Evolutionary conservation across 2,113 vertebrate genomes (phyloP).

Genomic region (Eretmodus cyanostictus): DNA sequence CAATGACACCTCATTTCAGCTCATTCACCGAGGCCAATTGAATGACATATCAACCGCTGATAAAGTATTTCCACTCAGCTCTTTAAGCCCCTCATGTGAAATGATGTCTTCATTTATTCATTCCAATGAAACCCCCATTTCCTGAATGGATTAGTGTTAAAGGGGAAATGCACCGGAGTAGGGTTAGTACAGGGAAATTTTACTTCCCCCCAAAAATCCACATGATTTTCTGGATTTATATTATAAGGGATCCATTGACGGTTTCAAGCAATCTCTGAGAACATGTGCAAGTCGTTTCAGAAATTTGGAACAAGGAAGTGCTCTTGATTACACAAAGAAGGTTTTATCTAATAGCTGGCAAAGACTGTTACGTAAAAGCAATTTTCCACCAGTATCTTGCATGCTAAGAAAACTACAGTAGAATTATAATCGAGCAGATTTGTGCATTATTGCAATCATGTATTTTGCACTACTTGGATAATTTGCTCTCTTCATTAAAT

Average conservation of each 20-base stretch:
- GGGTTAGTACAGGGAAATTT: not conserved
- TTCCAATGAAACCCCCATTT: slow-evolving; percentile 35
- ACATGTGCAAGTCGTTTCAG: not conserved
- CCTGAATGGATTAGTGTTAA: slow-evolving; percentile 51
- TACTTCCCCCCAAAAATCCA: not conserved
- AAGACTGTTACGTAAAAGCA: not conserved
- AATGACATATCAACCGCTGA: slow-evolving; percentile 31
- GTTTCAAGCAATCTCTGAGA: not conserved
- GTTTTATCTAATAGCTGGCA: not conserved
- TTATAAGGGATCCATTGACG: not conserved
- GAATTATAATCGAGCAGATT: not conserved
- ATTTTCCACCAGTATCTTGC: not conserved
- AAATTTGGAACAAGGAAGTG: not conserved
- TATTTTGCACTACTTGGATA: not conserved
- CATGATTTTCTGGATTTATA: not conserved
- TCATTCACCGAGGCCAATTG: slow-evolving; percentile 42
- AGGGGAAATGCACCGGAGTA: slow-evolving; percentile 10
- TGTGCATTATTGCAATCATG: not conserved
- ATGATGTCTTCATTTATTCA: slow-evolving; percentile 35
- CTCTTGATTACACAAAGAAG: not conserved
- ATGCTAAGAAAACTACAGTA: not conserved
- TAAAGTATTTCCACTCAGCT: slow-evolving; percentile 45
- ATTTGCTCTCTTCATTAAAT: not conserved
- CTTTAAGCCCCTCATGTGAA: slow-evolving; percentile 48
- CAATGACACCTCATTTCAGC: slow-evolving; percentile 39